phyloP scores from a whole-genome alignment of 2,797 vertebrate species.

The Buphagus erythrorhynchus region DNA sequence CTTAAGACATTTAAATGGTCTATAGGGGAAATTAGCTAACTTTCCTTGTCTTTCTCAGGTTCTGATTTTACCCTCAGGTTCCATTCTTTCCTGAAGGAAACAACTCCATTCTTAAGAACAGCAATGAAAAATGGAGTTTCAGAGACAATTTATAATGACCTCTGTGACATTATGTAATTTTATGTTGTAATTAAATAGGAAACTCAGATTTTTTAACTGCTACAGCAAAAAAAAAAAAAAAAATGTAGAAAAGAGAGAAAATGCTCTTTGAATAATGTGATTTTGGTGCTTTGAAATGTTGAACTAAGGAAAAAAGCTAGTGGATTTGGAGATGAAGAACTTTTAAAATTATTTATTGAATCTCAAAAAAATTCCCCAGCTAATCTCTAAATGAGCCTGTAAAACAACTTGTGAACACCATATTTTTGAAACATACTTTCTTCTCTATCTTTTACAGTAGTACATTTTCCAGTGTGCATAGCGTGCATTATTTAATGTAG shows the following conservation, averaged over 20 bases:
- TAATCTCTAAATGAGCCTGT: neutral
- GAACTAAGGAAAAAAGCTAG: constrained; percentile 10
- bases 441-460: neutral
- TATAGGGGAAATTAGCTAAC: neutral
- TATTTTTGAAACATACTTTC: neutral
- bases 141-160: neutral
- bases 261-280: neutral
- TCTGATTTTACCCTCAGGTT: neutral
- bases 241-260: neutral
- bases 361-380: neutral
- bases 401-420: neutral
- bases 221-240: neutral
- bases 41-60: neutral
- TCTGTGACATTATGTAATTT: neutral
- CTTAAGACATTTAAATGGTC: neutral
- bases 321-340: neutral
- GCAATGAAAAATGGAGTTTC: neutral
- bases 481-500: neutral
- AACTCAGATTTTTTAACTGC: neutral
- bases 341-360: neutral
- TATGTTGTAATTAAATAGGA: neutral
- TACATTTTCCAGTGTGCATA: neutral
- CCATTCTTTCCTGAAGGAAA: neutral
- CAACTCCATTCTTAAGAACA: neutral
- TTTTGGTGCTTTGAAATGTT: constrained; percentile 34